A percentile compares a stretch with the other conserved stretches of the same genome.
Evolutionary conservation across 2,888 invertebrate species (phyloP).

Genomic region (Philereme vetulata): DNA sequence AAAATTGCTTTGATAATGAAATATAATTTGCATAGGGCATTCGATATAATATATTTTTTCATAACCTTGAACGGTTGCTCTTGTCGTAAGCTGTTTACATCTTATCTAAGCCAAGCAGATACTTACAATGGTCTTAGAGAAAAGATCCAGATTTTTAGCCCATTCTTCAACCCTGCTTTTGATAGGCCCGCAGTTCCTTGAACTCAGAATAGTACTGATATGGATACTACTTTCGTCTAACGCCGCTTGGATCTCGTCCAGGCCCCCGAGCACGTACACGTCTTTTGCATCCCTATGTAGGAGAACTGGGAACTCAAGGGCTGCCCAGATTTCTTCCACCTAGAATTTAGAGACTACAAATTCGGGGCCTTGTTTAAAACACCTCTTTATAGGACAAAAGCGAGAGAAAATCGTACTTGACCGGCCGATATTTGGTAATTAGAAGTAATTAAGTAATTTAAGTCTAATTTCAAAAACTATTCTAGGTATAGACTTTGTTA

Average conservation of each 20-base stretch:
- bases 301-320: constrained; percentile 89
- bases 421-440: too few relatives aligned
- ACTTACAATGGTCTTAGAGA: constrained; percentile 90
- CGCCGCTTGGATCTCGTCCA: constrained; percentile 92
- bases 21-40: too few relatives aligned
- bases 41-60: too few relatives aligned
- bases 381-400: too few relatives aligned
- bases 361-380: neutral
- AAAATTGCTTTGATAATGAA: too few relatives aligned
- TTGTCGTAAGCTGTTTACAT: too few relatives aligned
- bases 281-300: constrained; percentile 93
- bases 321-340: constrained; percentile 94
- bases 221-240: constrained; percentile 94
- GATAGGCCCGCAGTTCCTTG: constrained; percentile 93
- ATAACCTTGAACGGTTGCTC: too few relatives aligned
- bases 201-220: constrained; percentile 93
- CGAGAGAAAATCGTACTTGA: too few relatives aligned
- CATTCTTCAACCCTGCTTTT: constrained; percentile 92
- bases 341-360: constrained; percentile 44
- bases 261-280: constrained; percentile 91
- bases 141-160: constrained; percentile 89
- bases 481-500: too few relatives aligned
- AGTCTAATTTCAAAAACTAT: too few relatives aligned
- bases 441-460: too few relatives aligned
- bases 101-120: constrained; percentile 8